A percentile compares a stretch with the other conserved stretches of the same genome.
Evolutionary conservation across 2,888 invertebrate genomes (phyloP).

Genomic region (Operophtera brumata): DNA sequence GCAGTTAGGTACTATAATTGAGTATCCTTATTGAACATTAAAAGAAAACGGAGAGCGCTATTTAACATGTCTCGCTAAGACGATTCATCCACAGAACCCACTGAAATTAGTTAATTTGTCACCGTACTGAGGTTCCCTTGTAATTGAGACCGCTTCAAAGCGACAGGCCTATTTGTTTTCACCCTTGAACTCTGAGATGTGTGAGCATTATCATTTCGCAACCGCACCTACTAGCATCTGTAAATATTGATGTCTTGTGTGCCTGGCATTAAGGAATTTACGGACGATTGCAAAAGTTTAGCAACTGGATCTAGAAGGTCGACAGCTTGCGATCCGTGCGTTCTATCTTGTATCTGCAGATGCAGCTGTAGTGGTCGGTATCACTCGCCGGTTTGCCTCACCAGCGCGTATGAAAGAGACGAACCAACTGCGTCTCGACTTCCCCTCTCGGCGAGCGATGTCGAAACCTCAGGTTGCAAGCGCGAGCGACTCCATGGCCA

Average conservation of each 20-base stretch:
- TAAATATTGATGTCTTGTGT: slow-evolving; percentile 17
- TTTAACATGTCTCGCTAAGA: slow-evolving; percentile 9
- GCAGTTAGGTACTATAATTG: not conserved
- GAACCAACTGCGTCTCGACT: slow-evolving; percentile 40
- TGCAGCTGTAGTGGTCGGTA: slow-evolving; percentile 47
- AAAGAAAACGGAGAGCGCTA: slow-evolving; percentile 12
- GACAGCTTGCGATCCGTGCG: slow-evolving; percentile 52
- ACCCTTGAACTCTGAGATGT: slow-evolving; percentile 2
- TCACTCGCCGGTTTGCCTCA: slow-evolving; percentile 12
- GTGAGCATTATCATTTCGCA: slow-evolving; percentile 12
- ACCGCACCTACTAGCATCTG: slow-evolving; percentile 11
- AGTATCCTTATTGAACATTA: slow-evolving; percentile 13
- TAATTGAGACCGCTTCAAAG: slow-evolving; percentile 2
- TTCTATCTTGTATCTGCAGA: slow-evolving; percentile 42
- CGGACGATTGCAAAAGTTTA: slow-evolving; percentile 70
- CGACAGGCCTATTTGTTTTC: slow-evolving; percentile 1
- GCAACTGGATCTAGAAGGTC: slow-evolving; percentile 74
- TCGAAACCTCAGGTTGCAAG: slow-evolving; percentile 71
- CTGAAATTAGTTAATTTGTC: slow-evolving; percentile 24
- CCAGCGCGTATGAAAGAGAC: slow-evolving; percentile 55
- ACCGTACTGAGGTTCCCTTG: slow-evolving; percentile 5
- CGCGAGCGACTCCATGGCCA: slow-evolving; percentile 46
- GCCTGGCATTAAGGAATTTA: slow-evolving; percentile 49
- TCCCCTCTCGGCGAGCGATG: slow-evolving; percentile 60
- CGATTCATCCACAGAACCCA: slow-evolving; percentile 1